These are phyloP conservation scores for Empidonax alnorum DNA, from an alignment of 2,113 vertebrate species.

Conservation along the genomic window DNA sequence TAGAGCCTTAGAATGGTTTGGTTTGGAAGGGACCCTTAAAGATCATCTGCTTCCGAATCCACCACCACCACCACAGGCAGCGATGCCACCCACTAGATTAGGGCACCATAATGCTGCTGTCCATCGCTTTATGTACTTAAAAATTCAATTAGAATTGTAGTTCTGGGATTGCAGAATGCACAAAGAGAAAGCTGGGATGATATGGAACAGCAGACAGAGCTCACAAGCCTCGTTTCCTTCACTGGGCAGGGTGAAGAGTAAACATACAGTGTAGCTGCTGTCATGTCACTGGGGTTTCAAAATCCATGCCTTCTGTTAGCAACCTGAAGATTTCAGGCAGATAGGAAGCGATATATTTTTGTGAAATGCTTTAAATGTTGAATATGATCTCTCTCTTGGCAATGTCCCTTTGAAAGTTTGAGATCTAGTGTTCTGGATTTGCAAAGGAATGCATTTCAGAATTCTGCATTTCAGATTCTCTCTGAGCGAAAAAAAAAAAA, in stretches of 20 bases:
- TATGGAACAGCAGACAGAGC: background rate
- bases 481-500: background rate
- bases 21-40: background rate
- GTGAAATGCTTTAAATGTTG: background rate
- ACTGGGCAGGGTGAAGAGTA: background rate
- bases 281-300: background rate
- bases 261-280: background rate
- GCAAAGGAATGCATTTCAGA: slow-evolving; percentile 7
- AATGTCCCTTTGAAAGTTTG: slow-evolving; percentile 17
- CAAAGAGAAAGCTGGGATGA: background rate
- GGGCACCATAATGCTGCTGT: background rate
- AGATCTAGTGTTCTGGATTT: background rate
- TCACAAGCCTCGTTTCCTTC: background rate
- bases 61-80: background rate
- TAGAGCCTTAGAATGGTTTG: background rate
- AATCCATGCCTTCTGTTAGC: background rate
- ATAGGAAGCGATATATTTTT: background rate
- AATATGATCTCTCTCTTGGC: background rate
- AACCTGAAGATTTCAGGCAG: background rate
- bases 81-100: background rate
- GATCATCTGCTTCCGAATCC: background rate
- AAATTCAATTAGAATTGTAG: background rate
- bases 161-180: background rate
- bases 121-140: background rate
- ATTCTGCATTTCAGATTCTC: slow-evolving; percentile 17